These are phyloP conservation scores for Phrixothrix hirtus DNA, from an alignment of 2,888 invertebrate genomes.

Conservation along the genomic window DNA sequence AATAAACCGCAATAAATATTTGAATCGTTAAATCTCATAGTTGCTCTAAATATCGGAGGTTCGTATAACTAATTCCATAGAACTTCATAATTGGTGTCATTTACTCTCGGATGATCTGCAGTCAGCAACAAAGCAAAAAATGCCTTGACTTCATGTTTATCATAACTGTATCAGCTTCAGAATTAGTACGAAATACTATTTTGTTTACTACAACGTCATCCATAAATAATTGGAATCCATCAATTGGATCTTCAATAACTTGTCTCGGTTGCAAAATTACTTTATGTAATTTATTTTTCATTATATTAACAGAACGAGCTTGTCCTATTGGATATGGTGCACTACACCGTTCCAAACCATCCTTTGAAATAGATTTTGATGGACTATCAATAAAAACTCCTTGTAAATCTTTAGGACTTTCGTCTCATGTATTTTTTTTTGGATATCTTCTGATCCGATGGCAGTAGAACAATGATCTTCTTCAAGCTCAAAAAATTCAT, in stretches of 20 bases:
- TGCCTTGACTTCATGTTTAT: not conserved
- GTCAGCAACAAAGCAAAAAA: slow-evolving; percentile 1
- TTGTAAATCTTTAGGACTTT: slow-evolving; percentile 1
- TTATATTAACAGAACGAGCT: slow-evolving; percentile 5
- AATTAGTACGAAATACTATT: slow-evolving; percentile 2
- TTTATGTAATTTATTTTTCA: slow-evolving; percentile 5
- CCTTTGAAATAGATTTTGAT: too few relatives aligned
- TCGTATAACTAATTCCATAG: too few relatives aligned
- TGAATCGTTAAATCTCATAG: too few relatives aligned
- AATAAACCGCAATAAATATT: too few relatives aligned
- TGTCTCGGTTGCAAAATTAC: not conserved
- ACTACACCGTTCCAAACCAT: slow-evolving; percentile 3
- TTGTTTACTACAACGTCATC: slow-evolving; percentile 5
- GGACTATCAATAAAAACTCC: too few relatives aligned
- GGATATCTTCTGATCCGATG: slow-evolving; percentile 3
- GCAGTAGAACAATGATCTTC: slow-evolving; percentile 5
- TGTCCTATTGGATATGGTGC: slow-evolving; percentile 3
- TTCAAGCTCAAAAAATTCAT: not conserved
- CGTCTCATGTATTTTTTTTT: slow-evolving; percentile 1
- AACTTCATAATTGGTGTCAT: too few relatives aligned
- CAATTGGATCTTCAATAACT: too few relatives aligned
- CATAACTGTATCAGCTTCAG: not conserved
- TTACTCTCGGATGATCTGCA: too few relatives aligned
- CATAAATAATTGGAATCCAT: slow-evolving; percentile 2
- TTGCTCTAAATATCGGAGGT: too few relatives aligned